Evolutionary conservation across 2,113 vertebrate genomes (phyloP), one percentile per base, ranked within the genome.

Genomic region (Puntigrus tetrazona): DNA sequence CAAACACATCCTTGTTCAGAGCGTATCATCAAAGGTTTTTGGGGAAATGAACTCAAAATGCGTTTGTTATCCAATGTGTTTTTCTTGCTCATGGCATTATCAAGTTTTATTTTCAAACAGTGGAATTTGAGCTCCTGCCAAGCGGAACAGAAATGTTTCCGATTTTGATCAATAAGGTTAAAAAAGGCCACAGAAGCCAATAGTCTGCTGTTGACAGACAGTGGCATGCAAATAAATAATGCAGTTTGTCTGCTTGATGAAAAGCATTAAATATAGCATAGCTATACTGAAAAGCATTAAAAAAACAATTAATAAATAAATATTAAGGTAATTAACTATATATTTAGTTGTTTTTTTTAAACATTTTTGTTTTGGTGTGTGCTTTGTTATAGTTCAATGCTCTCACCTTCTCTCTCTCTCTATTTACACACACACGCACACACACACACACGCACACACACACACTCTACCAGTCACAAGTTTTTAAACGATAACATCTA

Each of bases 1-100:
- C 84, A 85, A 82, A 75, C 80, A 47, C 27, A 61, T 22, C 80
- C 22, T 84, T 87, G 83, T 57, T 63, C 55, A 8, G 55, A 22
- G 34, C 20, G 31, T 72, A 73, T 85, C 83, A 77, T 72, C 83
- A 43, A 29, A 36, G 9, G 65, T 65, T 85, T 85, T 78, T 9
- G 52, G 72, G 81, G 20, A 43, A 50, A 75, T 85, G 47, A 87
- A 61, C 78, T 81, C 16, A 11, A 72, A 36, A 34, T 31, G 31
- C 61, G 61, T 78, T 70, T 84, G 3, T 74, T 16, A 80, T 67
- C 76, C 63, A 25, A 0, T 10, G 8, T 25, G 63, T 52, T 67
- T 75, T 78, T 76, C 61, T 63, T 69, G 16, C 78, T 38, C 2
- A 18, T 65, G n/a, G 14, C 9, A 14, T 65, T 10, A 38, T 18